phyloP scores from a whole-genome alignment of 2,888 invertebrate species.

The Catonia carolina region DNA sequence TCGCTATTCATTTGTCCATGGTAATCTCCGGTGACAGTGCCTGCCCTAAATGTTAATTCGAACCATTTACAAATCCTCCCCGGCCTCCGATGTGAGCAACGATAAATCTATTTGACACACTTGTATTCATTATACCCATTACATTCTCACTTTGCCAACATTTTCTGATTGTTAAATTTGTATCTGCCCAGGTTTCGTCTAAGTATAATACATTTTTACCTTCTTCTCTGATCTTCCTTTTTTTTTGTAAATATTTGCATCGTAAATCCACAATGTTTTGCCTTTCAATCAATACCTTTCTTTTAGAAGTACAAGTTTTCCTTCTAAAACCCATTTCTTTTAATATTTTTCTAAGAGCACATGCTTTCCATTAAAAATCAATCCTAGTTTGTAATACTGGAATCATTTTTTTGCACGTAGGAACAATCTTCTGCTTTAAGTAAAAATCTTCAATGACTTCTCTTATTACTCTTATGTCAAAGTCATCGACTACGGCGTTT shows the following conservation, averaged over 20 bases:
- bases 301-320: neutral
- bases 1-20: constrained; percentile 7
- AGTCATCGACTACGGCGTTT: neutral
- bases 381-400: too few relatives aligned
- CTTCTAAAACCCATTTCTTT: neutral
- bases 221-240: constrained; percentile 13
- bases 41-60: constrained; percentile 8
- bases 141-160: constrained; percentile 24
- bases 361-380: neutral
- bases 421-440: neutral
- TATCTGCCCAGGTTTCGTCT: constrained; percentile 23
- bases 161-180: constrained; percentile 17
- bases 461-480: neutral
- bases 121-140: constrained; percentile 3
- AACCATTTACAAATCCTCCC: constrained; percentile 6
- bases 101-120: constrained; percentile 1
- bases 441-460: neutral
- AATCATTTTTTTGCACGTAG: too few relatives aligned
- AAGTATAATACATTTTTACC: constrained; percentile 10
- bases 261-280: neutral
- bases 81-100: neutral
- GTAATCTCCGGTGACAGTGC: neutral
- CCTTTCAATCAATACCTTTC: neutral
- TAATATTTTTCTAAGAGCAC: neutral
- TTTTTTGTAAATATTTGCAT: constrained; percentile 1